Evolutionary conservation across 2,797 vertebrate species (phyloP), one percentile per base, ranked within the genome.

Genomic region (Acipenser transmontanus): DNA sequence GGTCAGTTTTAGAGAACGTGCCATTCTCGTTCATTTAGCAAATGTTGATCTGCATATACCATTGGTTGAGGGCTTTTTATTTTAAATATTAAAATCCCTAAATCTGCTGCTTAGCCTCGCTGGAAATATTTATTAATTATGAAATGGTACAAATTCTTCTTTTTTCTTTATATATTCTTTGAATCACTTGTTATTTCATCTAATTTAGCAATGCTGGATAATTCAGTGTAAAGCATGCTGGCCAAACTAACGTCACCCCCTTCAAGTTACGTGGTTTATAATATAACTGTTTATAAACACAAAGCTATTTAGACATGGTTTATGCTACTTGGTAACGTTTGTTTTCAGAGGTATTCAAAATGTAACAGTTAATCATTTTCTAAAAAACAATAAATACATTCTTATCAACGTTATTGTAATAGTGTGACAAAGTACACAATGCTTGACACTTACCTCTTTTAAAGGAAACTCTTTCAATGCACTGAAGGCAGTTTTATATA

Each of bases 401-500:
- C 49, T 61, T 61, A 51, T 60, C 49, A 49, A 51, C 59, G 62
- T 47, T 76, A 75, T 84, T 74, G 77, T 77, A 77, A 74, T 77
- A 61, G 74, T 77, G 81, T 80, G 82, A 81, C 82, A 78, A 34
- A 34, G 34, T 17, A 17, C 17, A 17, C 17, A 17, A 17, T 34
- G 34, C 34, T 34, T 34, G 34, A 4, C 34, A 34, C 34, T 34
- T 34, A 4, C 34, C 34, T 34, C 34, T 34, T 34, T 34, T 34
- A 34, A 34, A 34, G 3, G 81, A 80, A 78, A 77, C 76, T 77
- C 59, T 50, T 68, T 66, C 64, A 69, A 70, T 75, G 72, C 62
- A 74, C 74, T 76, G 67, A 78, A 64, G 47, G 63, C 63, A 71
- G 59, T 66, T 74, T 74, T 7, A 69, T 77, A 75, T 76, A 83